Base-by-base conservation (phyloP, 1,140 invertebrate genomes). In the Microplitis demolitor region DNA sequence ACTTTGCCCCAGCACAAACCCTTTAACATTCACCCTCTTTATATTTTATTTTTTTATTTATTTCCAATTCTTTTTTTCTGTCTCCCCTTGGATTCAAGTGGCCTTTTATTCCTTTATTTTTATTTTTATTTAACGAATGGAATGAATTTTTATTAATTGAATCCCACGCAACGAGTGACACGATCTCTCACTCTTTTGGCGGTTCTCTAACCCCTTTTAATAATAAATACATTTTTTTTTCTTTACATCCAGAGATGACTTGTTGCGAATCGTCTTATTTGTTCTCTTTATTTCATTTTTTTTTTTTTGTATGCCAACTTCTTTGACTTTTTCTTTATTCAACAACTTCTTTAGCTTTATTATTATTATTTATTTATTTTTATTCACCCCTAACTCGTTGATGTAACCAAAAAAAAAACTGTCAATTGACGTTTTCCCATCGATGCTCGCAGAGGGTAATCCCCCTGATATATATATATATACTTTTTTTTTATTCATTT, bases 111-210 rank as follows among this genome's bases (percentile, higher is more conserved):
- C 11, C 39, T 45, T 45, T 45, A 45, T 45, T 45, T 45, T 45
- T 45, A 45, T 11, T 45, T 45, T 45, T 45, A 45, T 45, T 45
- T 45, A 45, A 45, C 39, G 34, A 69, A 58, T 69, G 33, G 53
- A 69, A 70, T 70, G 69, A 70, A 70, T 58, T 62, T 70, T 70
- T 70, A 70, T 70, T 70, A 70, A 70, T 70, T 70, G 67, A 69
- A 69, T 69, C 67, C 6, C 39, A 45, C 54, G 67, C 33, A 62
- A 62, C 60, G 60, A 62, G 33, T 62, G 60, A 62, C 35, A 39
- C 60, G 56, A 58, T 58, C 56, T 58, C 56, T 58, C 56, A 58
- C 56, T 58, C 24, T 58, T 31, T 58, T 58, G 39, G 39, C 39
- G 39, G 39, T 45, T 45, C 39, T 9, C 24, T 58, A 58, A 16